Conservation (phyloP, 2,888 invertebrate species). For the Heteromyza rotundicornis region DNA sequence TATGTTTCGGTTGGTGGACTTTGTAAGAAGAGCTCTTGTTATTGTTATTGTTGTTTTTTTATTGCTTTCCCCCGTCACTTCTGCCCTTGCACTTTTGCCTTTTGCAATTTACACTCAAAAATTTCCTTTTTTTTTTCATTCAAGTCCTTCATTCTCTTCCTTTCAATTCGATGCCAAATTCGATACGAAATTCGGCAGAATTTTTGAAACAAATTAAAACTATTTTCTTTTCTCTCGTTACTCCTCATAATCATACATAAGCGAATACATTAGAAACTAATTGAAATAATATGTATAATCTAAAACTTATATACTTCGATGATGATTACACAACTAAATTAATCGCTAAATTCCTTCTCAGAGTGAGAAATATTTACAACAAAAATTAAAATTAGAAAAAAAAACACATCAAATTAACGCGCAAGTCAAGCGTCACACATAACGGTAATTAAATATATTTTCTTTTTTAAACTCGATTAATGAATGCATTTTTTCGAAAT, state of each 20-base stretch:
- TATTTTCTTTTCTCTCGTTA: slow-evolving; percentile 18
- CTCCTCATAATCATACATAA: background rate
- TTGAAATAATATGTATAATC: background rate
- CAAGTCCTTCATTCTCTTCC: slow-evolving; percentile 57
- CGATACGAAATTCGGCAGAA: background rate
- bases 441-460: too few relatives aligned
- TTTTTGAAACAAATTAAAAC: slow-evolving; percentile 25
- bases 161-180: slow-evolving; percentile 22
- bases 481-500: background rate
- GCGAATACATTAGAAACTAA: slow-evolving; percentile 19
- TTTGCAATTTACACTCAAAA: background rate
- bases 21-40: too few relatives aligned
- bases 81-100: background rate
- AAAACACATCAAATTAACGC: too few relatives aligned
- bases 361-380: too few relatives aligned
- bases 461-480: too few relatives aligned
- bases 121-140: slow-evolving; percentile 27
- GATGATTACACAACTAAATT: background rate
- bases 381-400: too few relatives aligned
- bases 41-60: too few relatives aligned
- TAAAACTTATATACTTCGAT: background rate
- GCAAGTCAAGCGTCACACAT: too few relatives aligned
- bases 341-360: too few relatives aligned
- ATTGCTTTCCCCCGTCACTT: background rate
- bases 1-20: too few relatives aligned